phyloP scores from a whole-genome alignment of 1,140 invertebrate genomes.

The Achroia grisella region DNA sequence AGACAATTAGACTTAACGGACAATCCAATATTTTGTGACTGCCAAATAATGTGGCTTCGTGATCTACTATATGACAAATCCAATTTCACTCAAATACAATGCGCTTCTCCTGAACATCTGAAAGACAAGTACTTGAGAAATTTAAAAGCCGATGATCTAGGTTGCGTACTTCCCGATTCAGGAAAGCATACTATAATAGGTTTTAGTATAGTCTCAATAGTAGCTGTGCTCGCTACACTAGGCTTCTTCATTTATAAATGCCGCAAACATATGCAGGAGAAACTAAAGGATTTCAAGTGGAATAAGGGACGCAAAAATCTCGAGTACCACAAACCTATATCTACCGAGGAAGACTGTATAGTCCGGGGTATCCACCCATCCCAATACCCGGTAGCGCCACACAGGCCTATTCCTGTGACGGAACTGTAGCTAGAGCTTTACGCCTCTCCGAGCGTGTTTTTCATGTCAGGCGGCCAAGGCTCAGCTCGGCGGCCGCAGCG shows the following conservation, averaged over 20 bases:
- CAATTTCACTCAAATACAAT: conserved; percentile 84
- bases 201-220: conserved; percentile 79
- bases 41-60: conserved; percentile 85
- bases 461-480: conserved; percentile 75
- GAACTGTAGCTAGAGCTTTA: conserved; percentile 95
- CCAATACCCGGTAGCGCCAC: conserved; percentile 75
- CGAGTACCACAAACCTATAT: conserved; percentile 91
- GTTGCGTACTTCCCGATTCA: conserved; percentile 84
- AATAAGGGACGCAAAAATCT: conserved; percentile 87
- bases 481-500: conserved; percentile 71
- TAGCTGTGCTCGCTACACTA: conserved; percentile 79
- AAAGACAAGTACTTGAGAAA: conserved; percentile 80
- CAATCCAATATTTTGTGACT: conserved; percentile 89
- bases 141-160: conserved; percentile 83
- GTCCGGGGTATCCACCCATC: conserved; percentile 75
- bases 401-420: conserved; percentile 88
- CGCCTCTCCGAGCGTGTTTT: conserved; percentile 83
- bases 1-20: conserved; percentile 84
- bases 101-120: conserved; percentile 80
- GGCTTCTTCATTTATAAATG: conserved; percentile 85
- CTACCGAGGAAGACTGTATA: conserved; percentile 87
- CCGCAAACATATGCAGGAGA: conserved; percentile 83
- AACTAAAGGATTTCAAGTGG: conserved; percentile 88
- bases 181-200: conserved; percentile 86
- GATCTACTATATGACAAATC: conserved; percentile 80